Evolutionary conservation across 1,140 invertebrate species (phyloP).

Genomic region (Delia radicum): DNA sequence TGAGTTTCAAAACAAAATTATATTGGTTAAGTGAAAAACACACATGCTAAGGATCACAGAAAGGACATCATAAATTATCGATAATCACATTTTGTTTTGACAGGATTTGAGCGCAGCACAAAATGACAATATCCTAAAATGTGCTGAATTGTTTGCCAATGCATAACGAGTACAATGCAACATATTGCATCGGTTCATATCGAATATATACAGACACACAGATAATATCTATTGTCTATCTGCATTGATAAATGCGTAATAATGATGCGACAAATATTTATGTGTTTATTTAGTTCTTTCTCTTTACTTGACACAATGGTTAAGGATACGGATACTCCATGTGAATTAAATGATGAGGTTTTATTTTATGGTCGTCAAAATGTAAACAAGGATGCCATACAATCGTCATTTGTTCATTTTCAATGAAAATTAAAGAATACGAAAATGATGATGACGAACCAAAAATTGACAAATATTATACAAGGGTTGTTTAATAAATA

Average conservation of each 20-base stretch:
- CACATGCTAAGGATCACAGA: slow-evolving; percentile 23
- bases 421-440: not conserved
- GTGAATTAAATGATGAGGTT: not conserved
- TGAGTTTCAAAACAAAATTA: not conserved
- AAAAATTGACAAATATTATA: no score
- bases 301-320: not conserved
- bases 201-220: slow-evolving; percentile 30
- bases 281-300: slow-evolving; percentile 1
- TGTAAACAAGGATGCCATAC: not conserved
- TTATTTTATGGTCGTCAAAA: not conserved
- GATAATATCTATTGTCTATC: not conserved
- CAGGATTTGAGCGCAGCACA: slow-evolving; percentile 42
- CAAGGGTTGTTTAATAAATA: no score
- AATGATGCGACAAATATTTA: slow-evolving; percentile 46
- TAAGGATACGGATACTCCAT: not conserved
- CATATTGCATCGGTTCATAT: not conserved
- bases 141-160: slow-evolving; percentile 21
- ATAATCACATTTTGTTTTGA: slow-evolving; percentile 55
- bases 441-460: no score
- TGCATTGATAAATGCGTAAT: slow-evolving; percentile 40
- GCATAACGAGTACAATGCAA: slow-evolving; percentile 32
- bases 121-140: slow-evolving; percentile 6
- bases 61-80: slow-evolving; percentile 55
- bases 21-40: not conserved
- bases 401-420: not conserved